phyloP scores from a whole-genome alignment of 2,797 vertebrate genomes.

The Artibeus lituratus region DNA sequence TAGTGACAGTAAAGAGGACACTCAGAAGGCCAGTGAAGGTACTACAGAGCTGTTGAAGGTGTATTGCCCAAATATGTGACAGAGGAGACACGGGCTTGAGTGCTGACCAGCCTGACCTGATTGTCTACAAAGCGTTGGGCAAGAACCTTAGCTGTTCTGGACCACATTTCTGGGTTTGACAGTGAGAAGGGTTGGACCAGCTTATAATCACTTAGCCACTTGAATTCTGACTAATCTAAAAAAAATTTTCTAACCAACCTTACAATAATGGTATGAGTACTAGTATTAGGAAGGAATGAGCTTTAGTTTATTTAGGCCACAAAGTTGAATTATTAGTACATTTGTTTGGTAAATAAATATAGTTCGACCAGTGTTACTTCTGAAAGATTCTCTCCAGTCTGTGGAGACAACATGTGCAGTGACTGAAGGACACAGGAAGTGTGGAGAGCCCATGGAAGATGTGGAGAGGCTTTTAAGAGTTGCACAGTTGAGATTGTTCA shows the following conservation, averaged over 20 bases:
- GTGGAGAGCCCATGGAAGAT: neutral
- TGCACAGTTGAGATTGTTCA: neutral
- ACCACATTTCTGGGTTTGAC: neutral
- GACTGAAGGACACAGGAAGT: neutral
- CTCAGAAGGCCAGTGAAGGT: constrained; percentile 88
- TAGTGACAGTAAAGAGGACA: constrained; percentile 88
- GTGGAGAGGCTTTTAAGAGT: neutral
- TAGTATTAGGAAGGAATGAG: neutral
- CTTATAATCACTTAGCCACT: neutral
- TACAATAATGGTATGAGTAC: neutral
- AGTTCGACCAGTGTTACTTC: constrained; percentile 14
- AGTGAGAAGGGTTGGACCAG: neutral
- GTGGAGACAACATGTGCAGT: neutral
- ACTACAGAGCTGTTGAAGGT: constrained; percentile 51
- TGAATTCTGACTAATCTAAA: neutral
- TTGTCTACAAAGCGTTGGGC: neutral
- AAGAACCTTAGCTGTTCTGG: neutral
- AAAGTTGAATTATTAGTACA: neutral
- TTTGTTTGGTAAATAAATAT: neutral
- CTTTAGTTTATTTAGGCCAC: neutral
- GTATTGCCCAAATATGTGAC: neutral
- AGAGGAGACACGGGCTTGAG: neutral
- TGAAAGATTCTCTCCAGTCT: neutral
- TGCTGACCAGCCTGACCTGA: neutral
- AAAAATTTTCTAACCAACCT: neutral